Evolutionary conservation across 2,888 invertebrate genomes (phyloP), one percentile per base, ranked within the genome.

Genomic region (Drosophila prostipennis): DNA sequence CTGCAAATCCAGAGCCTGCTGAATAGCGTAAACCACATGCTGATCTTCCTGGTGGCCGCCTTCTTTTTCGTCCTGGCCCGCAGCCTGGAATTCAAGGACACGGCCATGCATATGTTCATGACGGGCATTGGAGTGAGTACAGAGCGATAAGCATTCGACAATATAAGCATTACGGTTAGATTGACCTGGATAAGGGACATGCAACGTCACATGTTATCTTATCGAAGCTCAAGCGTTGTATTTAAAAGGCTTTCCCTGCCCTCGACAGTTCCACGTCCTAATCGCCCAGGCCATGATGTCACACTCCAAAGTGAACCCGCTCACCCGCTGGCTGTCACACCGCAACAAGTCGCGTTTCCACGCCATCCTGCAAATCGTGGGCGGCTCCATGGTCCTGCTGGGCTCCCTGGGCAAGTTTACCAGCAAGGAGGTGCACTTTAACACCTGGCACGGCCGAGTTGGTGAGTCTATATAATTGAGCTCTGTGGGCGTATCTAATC

Each of bases 281-380:
- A 84, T 87, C 34, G 91, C 91, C 4, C 87, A 91, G 71, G 91
- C 91, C 13, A 73, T 91, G 48, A 91, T 91, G 90, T 90, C 91
- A 14, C 91, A 91, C 72, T 91, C 91, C 58, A 89, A 89, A n/a
- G 69, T 89, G 7, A 91, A 91, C 70, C 85, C 86, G 3, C 40
- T 91, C 42, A 91, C 91, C 8, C 87, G 78, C 26, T 78, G 85
- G 70, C 74, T 91, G 11, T 89, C 91, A 0, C 85, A 91, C 61
- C 90, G 87, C 70, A 91, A 87, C 68, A 91, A 90, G 60, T 89
- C 91, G 0, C 85, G 89, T 26, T 81, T 89, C 23, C 91, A 91
- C 65, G 91, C 90, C 6, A 57, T 87, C 14, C 56, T 91, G 37
- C 91, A 91, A 65, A 48, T 91, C 48, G 55, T 86, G n/a, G 91